A percentile compares a stretch with the other conserved stretches of the same genome.
Conservation (phyloP, 2,888 invertebrate species). For the Odontomyia ornata region DNA sequence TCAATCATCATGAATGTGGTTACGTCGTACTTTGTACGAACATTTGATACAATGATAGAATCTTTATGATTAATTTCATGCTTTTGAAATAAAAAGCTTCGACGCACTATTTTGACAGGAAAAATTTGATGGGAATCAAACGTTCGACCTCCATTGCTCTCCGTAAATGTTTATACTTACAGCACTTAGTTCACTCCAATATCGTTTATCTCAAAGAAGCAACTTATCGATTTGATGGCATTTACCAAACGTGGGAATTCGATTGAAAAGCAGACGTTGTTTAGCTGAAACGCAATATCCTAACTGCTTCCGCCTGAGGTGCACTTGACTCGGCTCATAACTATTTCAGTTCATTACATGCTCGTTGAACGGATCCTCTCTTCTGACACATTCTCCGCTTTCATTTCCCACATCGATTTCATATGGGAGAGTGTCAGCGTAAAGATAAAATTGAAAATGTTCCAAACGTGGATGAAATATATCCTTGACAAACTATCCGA, state of each 20-base stretch:
- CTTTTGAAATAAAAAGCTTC: too few relatives aligned
- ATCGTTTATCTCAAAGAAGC: too few relatives aligned
- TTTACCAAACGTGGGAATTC: background rate
- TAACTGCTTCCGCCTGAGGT: background rate
- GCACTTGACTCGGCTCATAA: background rate
- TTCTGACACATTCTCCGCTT: background rate
- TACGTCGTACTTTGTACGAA: too few relatives aligned
- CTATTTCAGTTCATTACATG: background rate
- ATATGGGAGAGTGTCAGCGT: background rate
- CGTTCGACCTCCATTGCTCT: too few relatives aligned
- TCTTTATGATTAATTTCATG: too few relatives aligned
- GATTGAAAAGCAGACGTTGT: background rate
- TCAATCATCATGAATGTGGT: too few relatives aligned
- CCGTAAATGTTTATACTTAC: too few relatives aligned
- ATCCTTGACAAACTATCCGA: background rate
- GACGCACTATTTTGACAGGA: too few relatives aligned
- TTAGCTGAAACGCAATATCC: background rate
- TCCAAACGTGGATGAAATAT: slow-evolving; percentile 4
- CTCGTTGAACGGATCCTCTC: background rate
- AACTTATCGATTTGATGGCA: too few relatives aligned
- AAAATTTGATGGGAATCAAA: too few relatives aligned
- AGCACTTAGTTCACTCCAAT: too few relatives aligned
- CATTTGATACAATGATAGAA: too few relatives aligned
- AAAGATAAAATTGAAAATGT: slow-evolving; percentile 32
- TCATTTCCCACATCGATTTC: background rate